Conservation (phyloP, 2,113 vertebrate genomes). For the Corythornis cristatus region DNA sequence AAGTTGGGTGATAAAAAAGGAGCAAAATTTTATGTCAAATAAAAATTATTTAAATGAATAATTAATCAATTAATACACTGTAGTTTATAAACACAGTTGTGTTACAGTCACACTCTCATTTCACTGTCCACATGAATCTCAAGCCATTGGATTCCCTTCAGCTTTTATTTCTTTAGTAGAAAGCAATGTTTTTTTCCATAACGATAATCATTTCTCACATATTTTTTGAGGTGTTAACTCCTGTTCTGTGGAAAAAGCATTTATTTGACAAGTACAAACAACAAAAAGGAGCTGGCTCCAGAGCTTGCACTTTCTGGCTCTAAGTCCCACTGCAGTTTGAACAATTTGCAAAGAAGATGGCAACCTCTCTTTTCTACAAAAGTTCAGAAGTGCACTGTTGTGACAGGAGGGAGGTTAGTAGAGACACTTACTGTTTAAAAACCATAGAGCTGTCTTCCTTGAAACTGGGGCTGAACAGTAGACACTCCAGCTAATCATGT, state of each 20-base stretch:
- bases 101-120: not conserved
- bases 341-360: not conserved
- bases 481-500: not conserved
- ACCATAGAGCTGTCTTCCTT: not conserved
- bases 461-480: not conserved
- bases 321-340: not conserved
- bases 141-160: not conserved
- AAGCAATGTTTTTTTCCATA: not conserved
- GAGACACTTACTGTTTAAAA: not conserved
- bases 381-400: not conserved
- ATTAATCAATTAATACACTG: not conserved
- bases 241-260: not conserved
- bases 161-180: not conserved
- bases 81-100: not conserved
- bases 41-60: constrained; percentile 37
- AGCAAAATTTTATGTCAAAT: constrained; percentile 57
- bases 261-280: not conserved
- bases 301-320: not conserved
- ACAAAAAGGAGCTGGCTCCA: not conserved
- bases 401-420: not conserved
- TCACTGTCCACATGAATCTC: not conserved
- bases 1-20: constrained; percentile 32
- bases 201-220: not conserved
- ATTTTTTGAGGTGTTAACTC: not conserved
- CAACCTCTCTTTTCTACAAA: not conserved